These are phyloP conservation scores for Andrena camellia DNA, from an alignment of 2,888 invertebrate species.

Conservation along the genomic window DNA sequence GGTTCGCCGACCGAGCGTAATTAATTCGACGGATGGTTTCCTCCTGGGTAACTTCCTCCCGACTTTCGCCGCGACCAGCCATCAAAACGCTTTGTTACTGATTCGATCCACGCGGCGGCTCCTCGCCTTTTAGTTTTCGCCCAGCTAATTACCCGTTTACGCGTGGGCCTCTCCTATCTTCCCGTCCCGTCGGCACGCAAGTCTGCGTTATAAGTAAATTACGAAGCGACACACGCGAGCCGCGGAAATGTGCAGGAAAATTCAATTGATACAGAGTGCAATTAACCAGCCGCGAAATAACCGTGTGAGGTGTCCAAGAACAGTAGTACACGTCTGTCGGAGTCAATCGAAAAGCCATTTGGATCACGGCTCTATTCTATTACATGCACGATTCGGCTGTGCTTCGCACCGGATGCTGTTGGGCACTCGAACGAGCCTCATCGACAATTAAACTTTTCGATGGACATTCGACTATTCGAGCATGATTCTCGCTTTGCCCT, in stretches of 20 bases:
- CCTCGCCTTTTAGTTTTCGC: neutral
- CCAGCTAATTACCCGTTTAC: conserved; percentile 9
- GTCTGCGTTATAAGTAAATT: neutral
- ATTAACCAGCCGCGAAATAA: neutral
- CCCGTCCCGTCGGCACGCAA: neutral
- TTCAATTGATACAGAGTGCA: conserved; percentile 1
- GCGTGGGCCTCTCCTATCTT: neutral
- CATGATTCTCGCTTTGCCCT: neutral
- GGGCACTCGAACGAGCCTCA: conserved; percentile 8
- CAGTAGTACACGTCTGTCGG: neutral
- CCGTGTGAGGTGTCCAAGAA: neutral
- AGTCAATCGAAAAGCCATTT: neutral
- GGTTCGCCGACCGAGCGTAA: conserved; percentile 48
- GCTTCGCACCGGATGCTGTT: neutral
- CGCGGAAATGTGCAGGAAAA: conserved; percentile 26
- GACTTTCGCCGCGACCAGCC: conserved; percentile 25
- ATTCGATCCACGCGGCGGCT: neutral
- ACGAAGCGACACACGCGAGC: neutral
- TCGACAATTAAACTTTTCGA: conserved; percentile 13
- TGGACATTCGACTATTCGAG: neutral
- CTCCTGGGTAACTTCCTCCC: conserved; percentile 25
- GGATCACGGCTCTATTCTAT: neutral
- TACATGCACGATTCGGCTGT: neutral
- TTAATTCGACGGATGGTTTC: conserved; percentile 59
- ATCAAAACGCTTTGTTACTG: conserved; percentile 37